phyloP scores from a whole-genome alignment of 2,797 vertebrate species.

The Hylomyscus alleni region DNA sequence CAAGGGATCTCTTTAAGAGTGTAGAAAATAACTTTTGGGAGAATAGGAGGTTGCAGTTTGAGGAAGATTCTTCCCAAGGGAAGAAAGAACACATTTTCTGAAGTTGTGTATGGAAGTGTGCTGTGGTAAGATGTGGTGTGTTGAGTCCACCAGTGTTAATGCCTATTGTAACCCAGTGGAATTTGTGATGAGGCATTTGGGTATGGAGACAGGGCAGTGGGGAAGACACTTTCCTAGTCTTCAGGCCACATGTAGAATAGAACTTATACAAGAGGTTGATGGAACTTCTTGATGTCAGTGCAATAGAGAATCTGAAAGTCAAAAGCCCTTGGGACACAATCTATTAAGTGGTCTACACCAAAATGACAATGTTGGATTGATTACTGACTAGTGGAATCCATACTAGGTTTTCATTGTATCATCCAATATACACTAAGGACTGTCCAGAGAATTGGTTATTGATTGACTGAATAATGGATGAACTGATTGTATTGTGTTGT shows the following conservation, averaged over 20 bases:
- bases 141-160: not conserved
- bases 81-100: conserved; percentile 8
- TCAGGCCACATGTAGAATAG: not conserved
- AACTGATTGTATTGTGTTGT: not conserved
- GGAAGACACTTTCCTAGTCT: not conserved
- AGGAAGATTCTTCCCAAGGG: not conserved
- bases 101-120: not conserved
- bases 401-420: not conserved
- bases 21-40: not conserved
- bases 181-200: conserved; percentile 2
- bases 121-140: not conserved
- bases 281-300: not conserved
- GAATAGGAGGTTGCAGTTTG: not conserved
- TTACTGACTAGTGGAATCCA: not conserved
- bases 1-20: conserved; percentile 3
- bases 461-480: not conserved
- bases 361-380: not conserved
- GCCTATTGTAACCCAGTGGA: not conserved
- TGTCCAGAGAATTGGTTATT: not conserved
- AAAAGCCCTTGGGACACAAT: not conserved
- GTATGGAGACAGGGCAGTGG: not conserved
- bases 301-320: conserved; percentile 36
- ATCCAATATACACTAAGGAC: not conserved
- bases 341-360: not conserved
- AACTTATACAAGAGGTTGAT: not conserved